A percentile compares a stretch with the other conserved stretches of the same genome.
phyloP scores from a whole-genome alignment of 1,140 invertebrate species.

The Magallana gigas region DNA sequence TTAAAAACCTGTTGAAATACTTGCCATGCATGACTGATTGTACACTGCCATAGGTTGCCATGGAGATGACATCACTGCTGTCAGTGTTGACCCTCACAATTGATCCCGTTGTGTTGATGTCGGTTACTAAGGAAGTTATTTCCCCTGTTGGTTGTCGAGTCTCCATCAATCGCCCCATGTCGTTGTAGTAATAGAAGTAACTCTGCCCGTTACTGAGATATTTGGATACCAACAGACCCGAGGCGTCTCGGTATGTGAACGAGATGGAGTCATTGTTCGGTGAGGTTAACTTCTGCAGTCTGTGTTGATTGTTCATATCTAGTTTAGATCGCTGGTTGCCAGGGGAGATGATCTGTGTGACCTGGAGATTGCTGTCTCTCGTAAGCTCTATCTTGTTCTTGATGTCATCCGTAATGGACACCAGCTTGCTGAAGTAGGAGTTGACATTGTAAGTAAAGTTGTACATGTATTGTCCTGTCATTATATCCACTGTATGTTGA shows the following conservation, averaged over 20 bases:
- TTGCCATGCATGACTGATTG: slow-evolving; percentile 77
- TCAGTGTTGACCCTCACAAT: slow-evolving; percentile 76
- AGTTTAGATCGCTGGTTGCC: slow-evolving; percentile 95
- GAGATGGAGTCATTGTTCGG: slow-evolving; percentile 95
- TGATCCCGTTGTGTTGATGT: slow-evolving; percentile 77
- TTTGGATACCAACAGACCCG: slow-evolving; percentile 87
- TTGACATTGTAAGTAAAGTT: slow-evolving; percentile 97
- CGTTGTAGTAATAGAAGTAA: slow-evolving; percentile 93
- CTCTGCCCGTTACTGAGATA: slow-evolving; percentile 89
- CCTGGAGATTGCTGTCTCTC: slow-evolving; percentile 84
- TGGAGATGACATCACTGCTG: slow-evolving; percentile 74
- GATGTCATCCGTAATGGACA: slow-evolving; percentile 94
- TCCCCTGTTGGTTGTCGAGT: slow-evolving; percentile 94
- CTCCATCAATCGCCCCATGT: slow-evolving; percentile 89
- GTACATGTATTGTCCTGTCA: slow-evolving; percentile 94
- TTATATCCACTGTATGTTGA: slow-evolving; percentile 93
- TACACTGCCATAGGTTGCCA: slow-evolving; percentile 79
- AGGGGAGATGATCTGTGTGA: slow-evolving; percentile 96
- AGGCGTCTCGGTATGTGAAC: slow-evolving; percentile 94
- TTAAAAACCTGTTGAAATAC: neutral
- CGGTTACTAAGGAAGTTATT: slow-evolving; percentile 85
- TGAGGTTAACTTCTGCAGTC: slow-evolving; percentile 92
- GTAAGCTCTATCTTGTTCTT: slow-evolving; percentile 91
- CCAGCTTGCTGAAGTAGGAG: slow-evolving; percentile 96
- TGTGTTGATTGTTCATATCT: slow-evolving; percentile 89